Evolutionary conservation across 2,113 vertebrate species (phyloP), one percentile per base, ranked within the genome.

Genomic region (Anhinga rufa): DNA sequence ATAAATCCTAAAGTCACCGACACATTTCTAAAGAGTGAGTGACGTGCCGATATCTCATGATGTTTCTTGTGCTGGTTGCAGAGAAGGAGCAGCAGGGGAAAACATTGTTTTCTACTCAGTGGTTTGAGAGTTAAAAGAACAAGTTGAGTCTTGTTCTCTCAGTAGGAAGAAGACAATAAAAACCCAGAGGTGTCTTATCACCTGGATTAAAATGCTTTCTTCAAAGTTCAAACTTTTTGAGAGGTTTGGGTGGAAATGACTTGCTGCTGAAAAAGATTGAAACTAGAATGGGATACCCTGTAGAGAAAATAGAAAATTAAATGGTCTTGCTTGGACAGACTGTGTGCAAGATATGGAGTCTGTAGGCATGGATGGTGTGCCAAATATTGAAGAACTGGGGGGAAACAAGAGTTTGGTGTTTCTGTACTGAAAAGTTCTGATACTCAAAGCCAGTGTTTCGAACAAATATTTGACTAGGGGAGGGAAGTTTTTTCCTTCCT

Each of bases 1-100:
- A 31, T 20, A 60, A 48, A 71, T n/a, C 36, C 49, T 52, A 4
- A 57, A 80, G 49, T 51, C 69, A 29, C 21, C 1, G 1, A 25
- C 12, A 26, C 15, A 0, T 9, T 19, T n/a, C 31, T 49, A 13
- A n/a, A 29, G 16, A 36, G 64, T 12, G 38, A 65, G 34, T 12
- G 52, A 34, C 2, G 2, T 60, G 57, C 20, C 1, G 6, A 1
- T 55, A 14, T 5, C 51, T 77, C 11, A 3, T 12, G 24, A 9
- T 31, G 28, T 29, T 79, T 52, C 69, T 54, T 26, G 31, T 51
- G 21, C 42, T 61, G 40, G 14, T 28, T 42, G 66, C 31, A n/a
- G 49, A 62, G 54, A 52, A 48, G 61, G 40, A 64, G 49, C 42
- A 64, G 80, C 69, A 52, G 36, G 31, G 48, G 38, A 48, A 48